Evolutionary conservation across 2,113 vertebrate genomes (phyloP).

Genomic region (Anser cygnoides): DNA sequence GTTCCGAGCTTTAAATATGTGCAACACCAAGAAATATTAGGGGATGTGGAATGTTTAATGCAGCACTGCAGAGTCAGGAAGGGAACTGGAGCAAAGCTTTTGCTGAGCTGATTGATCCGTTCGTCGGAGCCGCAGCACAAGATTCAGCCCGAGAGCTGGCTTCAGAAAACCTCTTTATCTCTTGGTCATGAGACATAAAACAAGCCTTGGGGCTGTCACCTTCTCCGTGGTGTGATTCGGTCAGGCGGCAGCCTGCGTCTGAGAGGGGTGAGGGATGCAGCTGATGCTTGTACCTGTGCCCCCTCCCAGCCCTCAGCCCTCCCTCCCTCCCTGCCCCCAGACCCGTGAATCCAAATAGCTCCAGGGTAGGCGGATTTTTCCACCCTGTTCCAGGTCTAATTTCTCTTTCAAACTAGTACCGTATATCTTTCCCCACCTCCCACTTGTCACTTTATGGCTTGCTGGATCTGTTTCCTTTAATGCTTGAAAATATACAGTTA

Average conservation of each 20-base stretch:
- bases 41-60: conserved; percentile 47
- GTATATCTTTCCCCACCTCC: conserved; percentile 70
- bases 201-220: neutral
- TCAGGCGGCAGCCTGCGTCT: neutral
- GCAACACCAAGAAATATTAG: conserved; percentile 51
- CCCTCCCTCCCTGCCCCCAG: neutral
- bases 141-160: neutral
- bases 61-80: conserved; percentile 5
- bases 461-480: conserved; percentile 74
- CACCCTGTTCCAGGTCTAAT: conserved; percentile 67
- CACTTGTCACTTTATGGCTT: conserved; percentile 77
- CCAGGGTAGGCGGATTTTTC: conserved; percentile 61
- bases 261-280: neutral
- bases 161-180: neutral
- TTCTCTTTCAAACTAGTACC: conserved; percentile 67
- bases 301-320: neutral
- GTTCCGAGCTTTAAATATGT: conserved; percentile 49
- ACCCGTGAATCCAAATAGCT: conserved; percentile 58
- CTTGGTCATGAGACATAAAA: neutral
- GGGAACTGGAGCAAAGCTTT: neutral
- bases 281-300: neutral
- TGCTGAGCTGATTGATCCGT: neutral
- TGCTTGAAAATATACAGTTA: conserved; percentile 77
- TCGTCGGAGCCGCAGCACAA: neutral
- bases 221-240: neutral